These are phyloP conservation scores for Bos javanicus DNA, from an alignment of 2,113 vertebrate species.

Conservation along the genomic window DNA sequence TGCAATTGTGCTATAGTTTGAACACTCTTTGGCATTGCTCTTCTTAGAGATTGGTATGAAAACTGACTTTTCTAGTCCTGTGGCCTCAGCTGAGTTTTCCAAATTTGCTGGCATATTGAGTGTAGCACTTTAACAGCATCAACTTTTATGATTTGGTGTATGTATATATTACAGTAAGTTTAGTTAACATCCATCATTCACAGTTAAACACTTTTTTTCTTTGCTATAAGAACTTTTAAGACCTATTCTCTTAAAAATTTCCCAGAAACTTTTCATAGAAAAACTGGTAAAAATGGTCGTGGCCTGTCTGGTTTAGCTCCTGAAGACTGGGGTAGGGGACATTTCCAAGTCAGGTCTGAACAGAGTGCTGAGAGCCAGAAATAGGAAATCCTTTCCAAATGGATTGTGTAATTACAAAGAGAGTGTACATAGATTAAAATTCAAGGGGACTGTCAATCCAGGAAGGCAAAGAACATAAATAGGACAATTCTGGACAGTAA, in stretches of 20 bases:
- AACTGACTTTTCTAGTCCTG: background rate
- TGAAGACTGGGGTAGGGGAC: background rate
- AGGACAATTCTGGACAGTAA: background rate
- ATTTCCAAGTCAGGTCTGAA: background rate
- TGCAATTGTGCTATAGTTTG: background rate
- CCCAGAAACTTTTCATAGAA: background rate
- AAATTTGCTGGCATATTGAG: background rate
- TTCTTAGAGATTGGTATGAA: background rate
- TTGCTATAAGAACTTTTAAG: background rate
- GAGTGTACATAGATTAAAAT: background rate
- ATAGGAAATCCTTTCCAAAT: background rate
- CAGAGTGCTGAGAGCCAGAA: background rate
- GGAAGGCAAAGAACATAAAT: background rate
- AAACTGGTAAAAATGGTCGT: background rate
- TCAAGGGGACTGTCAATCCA: background rate
- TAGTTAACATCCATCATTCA: background rate
- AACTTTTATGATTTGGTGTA: background rate
- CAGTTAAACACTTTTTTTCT: background rate
- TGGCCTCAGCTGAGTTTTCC: background rate
- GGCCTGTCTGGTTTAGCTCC: background rate
- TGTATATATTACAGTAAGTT: background rate
- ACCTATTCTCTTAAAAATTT: background rate
- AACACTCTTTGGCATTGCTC: background rate
- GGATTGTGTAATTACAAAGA: background rate
- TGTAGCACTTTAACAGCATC: background rate